A percentile compares a stretch with the other conserved stretches of the same genome.
Conservation (phyloP, 1,140 invertebrate species). For the Bombyx mandarina region DNA sequence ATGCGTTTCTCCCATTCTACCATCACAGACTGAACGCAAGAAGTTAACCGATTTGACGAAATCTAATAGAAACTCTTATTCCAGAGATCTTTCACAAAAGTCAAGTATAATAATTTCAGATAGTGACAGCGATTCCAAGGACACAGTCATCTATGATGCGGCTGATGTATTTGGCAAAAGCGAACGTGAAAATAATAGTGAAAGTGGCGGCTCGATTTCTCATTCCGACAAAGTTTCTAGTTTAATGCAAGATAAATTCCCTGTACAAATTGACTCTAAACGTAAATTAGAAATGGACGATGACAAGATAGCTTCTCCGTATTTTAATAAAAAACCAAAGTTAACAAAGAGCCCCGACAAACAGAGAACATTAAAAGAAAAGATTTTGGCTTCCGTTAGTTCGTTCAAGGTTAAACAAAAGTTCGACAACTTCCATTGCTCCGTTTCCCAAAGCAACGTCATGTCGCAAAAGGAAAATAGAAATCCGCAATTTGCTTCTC, state of each 20-base stretch:
- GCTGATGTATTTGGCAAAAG: constrained; percentile 8
- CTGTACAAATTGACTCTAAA: constrained; percentile 23
- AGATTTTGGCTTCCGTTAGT: constrained; percentile 37
- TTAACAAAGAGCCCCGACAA: constrained; percentile 16
- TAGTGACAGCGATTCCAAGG: constrained; percentile 45
- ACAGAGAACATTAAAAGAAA: constrained; percentile 35
- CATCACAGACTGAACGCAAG: constrained; percentile 43
- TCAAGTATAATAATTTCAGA: constrained; percentile 42
- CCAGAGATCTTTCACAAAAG: constrained; percentile 9
- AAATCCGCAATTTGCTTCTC: constrained; percentile 16
- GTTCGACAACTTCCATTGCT: constrained; percentile 14
- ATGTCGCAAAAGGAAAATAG: constrained; percentile 47
- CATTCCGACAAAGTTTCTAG: background rate
- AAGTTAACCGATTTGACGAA: constrained; percentile 13
- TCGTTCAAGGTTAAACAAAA: constrained; percentile 22
- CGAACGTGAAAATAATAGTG: background rate
- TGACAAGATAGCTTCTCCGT: constrained; percentile 33
- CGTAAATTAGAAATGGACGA: constrained; percentile 38
- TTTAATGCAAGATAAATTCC: background rate
- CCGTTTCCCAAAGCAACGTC: constrained; percentile 14
- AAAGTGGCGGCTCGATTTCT: too few species aligned
- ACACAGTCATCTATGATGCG: constrained; percentile 25
- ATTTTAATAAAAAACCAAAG: constrained; percentile 54
- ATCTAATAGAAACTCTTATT: constrained; percentile 3
- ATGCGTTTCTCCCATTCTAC: constrained; percentile 41